Evolutionary conservation across 2,888 invertebrate species (phyloP).

Genomic region (Pachliopta kotzebuea): DNA sequence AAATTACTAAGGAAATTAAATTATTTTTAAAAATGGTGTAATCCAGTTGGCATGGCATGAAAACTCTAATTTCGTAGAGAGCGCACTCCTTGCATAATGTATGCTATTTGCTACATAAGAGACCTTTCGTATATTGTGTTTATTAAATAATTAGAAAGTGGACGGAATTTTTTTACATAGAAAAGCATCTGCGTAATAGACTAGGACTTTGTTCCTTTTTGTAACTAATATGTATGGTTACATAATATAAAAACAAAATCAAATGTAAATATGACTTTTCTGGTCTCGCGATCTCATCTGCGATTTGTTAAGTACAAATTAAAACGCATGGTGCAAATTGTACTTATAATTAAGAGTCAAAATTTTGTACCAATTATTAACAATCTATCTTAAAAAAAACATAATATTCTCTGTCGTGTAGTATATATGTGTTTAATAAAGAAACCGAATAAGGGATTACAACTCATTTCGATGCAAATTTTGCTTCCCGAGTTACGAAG

Average conservation of each 20-base stretch:
- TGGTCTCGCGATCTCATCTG: too few species aligned
- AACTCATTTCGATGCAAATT: conserved; percentile 25
- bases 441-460: conserved; percentile 14
- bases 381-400: not conserved
- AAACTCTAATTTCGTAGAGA: conserved; percentile 58
- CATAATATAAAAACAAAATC: not conserved
- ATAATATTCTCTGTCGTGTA: not conserved
- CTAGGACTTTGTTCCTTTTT: not conserved
- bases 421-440: conserved; percentile 2
- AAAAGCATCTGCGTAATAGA: not conserved
- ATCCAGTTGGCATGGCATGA: not conserved
- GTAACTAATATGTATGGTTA: not conserved
- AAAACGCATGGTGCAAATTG: too few species aligned
- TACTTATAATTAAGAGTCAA: not conserved
- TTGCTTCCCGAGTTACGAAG: conserved; percentile 7
- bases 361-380: not conserved
- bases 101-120: conserved; percentile 50
- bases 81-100: conserved; percentile 66
- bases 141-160: conserved; percentile 1
- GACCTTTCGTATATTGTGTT: not conserved
- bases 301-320: too few species aligned
- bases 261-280: too few species aligned
- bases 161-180: not conserved
- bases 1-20: not conserved
- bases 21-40: not conserved